A percentile compares a stretch with the other conserved stretches of the same genome.
Evolutionary conservation across 2,888 invertebrate species (phyloP).

Genomic region (Mythimna impura): DNA sequence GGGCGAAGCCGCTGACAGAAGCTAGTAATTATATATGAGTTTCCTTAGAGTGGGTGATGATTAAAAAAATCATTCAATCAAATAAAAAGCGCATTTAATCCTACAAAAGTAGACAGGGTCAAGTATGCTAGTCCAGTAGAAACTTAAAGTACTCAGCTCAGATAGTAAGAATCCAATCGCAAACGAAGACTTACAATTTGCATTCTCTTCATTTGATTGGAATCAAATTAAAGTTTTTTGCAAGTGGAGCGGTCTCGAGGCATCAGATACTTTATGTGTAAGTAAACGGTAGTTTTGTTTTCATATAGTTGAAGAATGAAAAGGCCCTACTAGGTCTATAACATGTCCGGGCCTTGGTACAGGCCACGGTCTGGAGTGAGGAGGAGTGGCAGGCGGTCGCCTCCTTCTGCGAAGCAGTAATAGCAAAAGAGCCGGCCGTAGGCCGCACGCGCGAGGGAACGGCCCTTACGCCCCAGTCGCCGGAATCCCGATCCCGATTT

Average conservation of each 20-base stretch:
- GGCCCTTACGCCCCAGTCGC: too few relatives aligned
- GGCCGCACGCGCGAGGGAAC: too few relatives aligned
- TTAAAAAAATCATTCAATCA: neutral
- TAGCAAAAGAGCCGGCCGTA: too few relatives aligned
- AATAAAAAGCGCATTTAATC: conserved; percentile 14
- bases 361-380: too few relatives aligned
- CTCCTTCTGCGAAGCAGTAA: too few relatives aligned
- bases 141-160: conserved; percentile 19
- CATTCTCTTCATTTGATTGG: conserved; percentile 35
- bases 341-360: too few relatives aligned
- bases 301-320: neutral
- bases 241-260: conserved; percentile 10
- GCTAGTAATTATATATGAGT: too few relatives aligned
- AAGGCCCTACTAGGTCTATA: neutral
- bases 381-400: too few relatives aligned
- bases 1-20: too few relatives aligned
- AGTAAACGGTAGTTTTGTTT: neutral
- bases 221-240: conserved; percentile 44
- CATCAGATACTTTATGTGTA: neutral
- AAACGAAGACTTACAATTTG: conserved; percentile 35
- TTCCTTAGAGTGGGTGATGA: too few relatives aligned
- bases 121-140: conserved; percentile 8
- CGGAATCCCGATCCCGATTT: too few relatives aligned
- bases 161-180: conserved; percentile 17
- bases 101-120: neutral